A percentile compares a stretch with the other conserved stretches of the same genome.
Evolutionary conservation across 2,888 invertebrate genomes (phyloP).

Genomic region (Beris chalybata): DNA sequence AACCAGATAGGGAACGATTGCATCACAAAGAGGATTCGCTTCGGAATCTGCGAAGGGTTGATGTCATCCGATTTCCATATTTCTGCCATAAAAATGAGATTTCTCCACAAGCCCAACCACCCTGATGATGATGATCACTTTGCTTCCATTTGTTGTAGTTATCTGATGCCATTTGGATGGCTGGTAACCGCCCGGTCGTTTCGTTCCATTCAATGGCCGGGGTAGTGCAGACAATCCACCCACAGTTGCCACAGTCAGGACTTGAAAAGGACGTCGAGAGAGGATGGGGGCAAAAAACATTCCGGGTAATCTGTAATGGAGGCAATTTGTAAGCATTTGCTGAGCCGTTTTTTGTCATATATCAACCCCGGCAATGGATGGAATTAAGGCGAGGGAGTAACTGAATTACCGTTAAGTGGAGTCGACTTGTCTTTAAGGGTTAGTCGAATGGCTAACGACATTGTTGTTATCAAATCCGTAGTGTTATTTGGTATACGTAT

Average conservation of each 20-base stretch:
- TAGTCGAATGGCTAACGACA: slow-evolving; percentile 30
- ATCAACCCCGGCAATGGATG: slow-evolving; percentile 29
- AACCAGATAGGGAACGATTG: not conserved
- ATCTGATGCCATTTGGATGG: slow-evolving; percentile 34
- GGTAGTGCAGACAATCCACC: not conserved
- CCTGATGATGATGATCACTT: slow-evolving; percentile 38
- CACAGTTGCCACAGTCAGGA: not conserved
- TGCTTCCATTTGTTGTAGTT: slow-evolving; percentile 38
- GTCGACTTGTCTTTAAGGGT: slow-evolving; percentile 32
- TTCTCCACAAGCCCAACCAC: slow-evolving; percentile 35
- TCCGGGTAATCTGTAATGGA: slow-evolving; percentile 41
- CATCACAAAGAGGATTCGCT: slow-evolving; percentile 5
- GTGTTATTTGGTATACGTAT: slow-evolving; percentile 15
- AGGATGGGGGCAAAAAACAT: slow-evolving; percentile 18
- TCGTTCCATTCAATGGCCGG: not conserved
- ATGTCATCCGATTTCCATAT: slow-evolving; percentile 36
- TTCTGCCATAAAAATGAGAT: slow-evolving; percentile 36
- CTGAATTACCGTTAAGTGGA: slow-evolving; percentile 30
- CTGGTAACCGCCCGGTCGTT: slow-evolving; percentile 3
- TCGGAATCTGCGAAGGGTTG: slow-evolving; percentile 6
- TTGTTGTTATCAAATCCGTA: slow-evolving; percentile 30
- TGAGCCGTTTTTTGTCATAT: slow-evolving; percentile 40
- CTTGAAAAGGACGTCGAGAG: slow-evolving; percentile 5
- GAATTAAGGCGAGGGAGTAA: slow-evolving; percentile 10
- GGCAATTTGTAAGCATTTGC: slow-evolving; percentile 43